Evolutionary conservation across 2,888 invertebrate genomes (phyloP).

Genomic region (Cheilosia vulpina): DNA sequence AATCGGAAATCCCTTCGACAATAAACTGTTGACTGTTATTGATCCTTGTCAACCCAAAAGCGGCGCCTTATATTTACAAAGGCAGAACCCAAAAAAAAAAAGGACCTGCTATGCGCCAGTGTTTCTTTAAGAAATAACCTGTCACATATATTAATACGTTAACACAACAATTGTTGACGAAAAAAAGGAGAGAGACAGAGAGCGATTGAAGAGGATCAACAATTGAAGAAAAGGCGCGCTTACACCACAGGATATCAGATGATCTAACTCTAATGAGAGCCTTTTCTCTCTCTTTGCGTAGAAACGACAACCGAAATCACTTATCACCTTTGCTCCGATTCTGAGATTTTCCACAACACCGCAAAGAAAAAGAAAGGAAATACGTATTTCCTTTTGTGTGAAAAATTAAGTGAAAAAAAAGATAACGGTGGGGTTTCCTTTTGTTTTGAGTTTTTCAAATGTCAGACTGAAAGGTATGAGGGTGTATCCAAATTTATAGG

Average conservation of each 20-base stretch:
- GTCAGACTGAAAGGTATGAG: neutral
- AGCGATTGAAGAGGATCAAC: conserved; percentile 39
- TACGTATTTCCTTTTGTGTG: conserved; percentile 1
- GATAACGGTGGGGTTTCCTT: conserved; percentile 29
- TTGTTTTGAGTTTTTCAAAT: neutral
- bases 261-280: conserved; percentile 60
- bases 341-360: conserved; percentile 2
- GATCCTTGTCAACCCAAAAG: conserved; percentile 39
- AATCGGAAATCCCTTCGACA: neutral
- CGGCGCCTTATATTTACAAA: conserved; percentile 63
- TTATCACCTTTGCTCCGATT: conserved; percentile 53
- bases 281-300: conserved; percentile 41
- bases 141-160: conserved; percentile 74
- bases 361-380: conserved; percentile 21
- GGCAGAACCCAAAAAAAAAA: neutral
- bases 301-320: conserved; percentile 57
- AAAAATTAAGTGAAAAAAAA: conserved; percentile 44
- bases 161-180: conserved; percentile 59
- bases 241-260: conserved; percentile 55
- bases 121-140: conserved; percentile 32
- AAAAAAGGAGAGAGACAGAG: conserved; percentile 7
- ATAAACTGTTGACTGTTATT: neutral
- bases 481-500: neutral
- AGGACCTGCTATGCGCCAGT: conserved; percentile 53
- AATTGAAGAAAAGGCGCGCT: conserved; percentile 48